Conservation (phyloP, 2,797 vertebrate species). For the Sternotherus odoratus region DNA sequence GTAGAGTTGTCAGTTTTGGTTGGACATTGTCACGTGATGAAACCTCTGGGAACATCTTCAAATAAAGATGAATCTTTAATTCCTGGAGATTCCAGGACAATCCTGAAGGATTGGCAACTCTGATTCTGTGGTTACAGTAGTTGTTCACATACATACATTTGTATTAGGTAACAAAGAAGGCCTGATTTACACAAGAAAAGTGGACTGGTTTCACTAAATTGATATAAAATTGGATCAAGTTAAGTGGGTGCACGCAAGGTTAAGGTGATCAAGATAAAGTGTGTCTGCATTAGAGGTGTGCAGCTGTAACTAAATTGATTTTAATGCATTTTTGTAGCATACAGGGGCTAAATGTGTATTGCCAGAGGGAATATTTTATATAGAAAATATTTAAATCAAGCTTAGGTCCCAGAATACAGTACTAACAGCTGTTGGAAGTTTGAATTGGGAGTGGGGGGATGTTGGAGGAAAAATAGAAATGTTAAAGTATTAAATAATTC, state of each 20-base stretch:
- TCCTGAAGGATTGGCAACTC: too few species aligned
- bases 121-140: too few species aligned
- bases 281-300: conserved; percentile 33
- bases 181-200: background rate
- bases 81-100: too few species aligned
- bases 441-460: background rate
- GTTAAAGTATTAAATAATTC: background rate
- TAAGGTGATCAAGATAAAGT: background rate
- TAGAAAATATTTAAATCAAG: background rate
- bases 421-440: background rate
- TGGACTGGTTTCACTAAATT: background rate
- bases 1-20: too few species aligned
- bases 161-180: too few species aligned
- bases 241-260: background rate
- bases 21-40: too few species aligned
- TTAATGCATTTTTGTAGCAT: conserved; percentile 21
- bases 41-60: too few species aligned
- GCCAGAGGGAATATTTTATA: background rate
- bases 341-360: background rate
- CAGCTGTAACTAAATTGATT: conserved; percentile 35
- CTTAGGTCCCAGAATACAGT: background rate
- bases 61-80: too few species aligned
- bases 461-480: background rate
- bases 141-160: too few species aligned
- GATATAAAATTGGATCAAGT: conserved; percentile 36